These are phyloP conservation scores for Rhinogobio ventralis DNA, from an alignment of 2,797 vertebrate genomes.

Conservation along the genomic window DNA sequence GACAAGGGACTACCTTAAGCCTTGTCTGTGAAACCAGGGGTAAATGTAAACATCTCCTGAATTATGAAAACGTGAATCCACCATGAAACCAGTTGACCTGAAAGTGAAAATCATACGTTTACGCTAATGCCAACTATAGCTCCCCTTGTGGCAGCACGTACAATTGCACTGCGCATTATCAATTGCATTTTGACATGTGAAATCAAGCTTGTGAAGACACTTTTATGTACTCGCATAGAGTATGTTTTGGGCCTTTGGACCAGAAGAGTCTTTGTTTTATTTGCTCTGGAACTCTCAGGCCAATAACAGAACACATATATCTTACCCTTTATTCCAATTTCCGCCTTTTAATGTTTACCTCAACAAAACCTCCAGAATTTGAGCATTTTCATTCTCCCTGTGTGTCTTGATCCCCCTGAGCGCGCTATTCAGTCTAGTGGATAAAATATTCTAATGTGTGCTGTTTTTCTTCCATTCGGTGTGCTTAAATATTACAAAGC, in stretches of 20 bases:
- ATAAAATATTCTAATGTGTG: slow-evolving; percentile 83
- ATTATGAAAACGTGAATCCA: not conserved
- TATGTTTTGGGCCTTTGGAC: slow-evolving; percentile 73
- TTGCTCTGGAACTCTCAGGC: slow-evolving; percentile 22
- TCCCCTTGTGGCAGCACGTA: not conserved
- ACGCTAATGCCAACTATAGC: not conserved
- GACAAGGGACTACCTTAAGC: too few species aligned
- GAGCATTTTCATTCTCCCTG: slow-evolving; percentile 52
- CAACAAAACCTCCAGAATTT: slow-evolving; percentile 42
- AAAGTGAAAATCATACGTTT: not conserved
- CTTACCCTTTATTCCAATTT: slow-evolving; percentile 19
- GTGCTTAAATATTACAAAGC: slow-evolving; percentile 87
- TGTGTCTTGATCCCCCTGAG: slow-evolving; percentile 57
- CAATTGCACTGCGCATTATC: not conserved
- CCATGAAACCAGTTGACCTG: not conserved
- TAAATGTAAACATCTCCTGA: not conserved
- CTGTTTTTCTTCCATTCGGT: slow-evolving; percentile 63
- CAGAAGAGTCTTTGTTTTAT: slow-evolving; percentile 68
- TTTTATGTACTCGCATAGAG: slow-evolving; percentile 77
- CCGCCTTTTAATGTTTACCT: slow-evolving; percentile 55
- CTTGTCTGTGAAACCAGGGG: too few species aligned
- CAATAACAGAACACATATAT: slow-evolving; percentile 7
- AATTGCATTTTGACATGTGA: not conserved
- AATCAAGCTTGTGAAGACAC: slow-evolving; percentile 52
- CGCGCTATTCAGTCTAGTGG: slow-evolving; percentile 75